Evolutionary conservation across 2,797 vertebrate species (phyloP).

Genomic region (Melanotaenia maccullochi): DNA sequence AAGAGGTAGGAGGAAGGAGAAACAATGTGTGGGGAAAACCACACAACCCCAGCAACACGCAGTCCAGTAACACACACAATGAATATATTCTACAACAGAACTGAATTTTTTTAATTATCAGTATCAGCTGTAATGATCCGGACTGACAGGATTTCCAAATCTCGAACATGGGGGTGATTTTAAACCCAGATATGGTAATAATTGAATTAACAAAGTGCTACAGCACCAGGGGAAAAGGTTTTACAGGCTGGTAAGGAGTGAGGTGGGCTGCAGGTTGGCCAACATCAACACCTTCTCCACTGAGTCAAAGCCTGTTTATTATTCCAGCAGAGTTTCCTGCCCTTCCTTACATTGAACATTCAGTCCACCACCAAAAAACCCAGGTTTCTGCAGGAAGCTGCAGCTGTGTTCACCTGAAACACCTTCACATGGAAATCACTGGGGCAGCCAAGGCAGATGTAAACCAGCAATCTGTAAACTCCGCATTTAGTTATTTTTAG

Average conservation of each 20-base stretch:
- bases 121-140: not conserved
- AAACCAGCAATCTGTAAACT: not conserved
- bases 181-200: constrained; percentile 5
- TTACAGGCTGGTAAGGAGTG: constrained; percentile 2
- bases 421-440: too few relatives aligned
- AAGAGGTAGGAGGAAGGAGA: constrained; percentile 12
- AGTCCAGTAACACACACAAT: not conserved
- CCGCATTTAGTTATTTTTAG: not conserved
- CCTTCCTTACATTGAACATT: not conserved
- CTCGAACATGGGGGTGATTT: constrained; percentile 3
- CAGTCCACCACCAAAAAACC: not conserved
- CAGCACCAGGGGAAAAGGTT: not conserved
- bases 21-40: constrained; percentile 1
- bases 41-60: not conserved
- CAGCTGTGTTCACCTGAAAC: not conserved
- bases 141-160: constrained; percentile 7
- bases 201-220: constrained; percentile 7
- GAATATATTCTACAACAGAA: not conserved
- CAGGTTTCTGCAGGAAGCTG: not conserved
- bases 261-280: constrained; percentile 28
- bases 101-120: not conserved
- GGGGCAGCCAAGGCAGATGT: too few relatives aligned
- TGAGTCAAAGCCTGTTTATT: constrained; percentile 14
- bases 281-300: constrained; percentile 22
- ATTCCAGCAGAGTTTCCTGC: not conserved